Evolutionary conservation across 2,797 vertebrate genomes (phyloP), one percentile per base, ranked within the genome.

Genomic region (Lagocephalus sceleratus): DNA sequence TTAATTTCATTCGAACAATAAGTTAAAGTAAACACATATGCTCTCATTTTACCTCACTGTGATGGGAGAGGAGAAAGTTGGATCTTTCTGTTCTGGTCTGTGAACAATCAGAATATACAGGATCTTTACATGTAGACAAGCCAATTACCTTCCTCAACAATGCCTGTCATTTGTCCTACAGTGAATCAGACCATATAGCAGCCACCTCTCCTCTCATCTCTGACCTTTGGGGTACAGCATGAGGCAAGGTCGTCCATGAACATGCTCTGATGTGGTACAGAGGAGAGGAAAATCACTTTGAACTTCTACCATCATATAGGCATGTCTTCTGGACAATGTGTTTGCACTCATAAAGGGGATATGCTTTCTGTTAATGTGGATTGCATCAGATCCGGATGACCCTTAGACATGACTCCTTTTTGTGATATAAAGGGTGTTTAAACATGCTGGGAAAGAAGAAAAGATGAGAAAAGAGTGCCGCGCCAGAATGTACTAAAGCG

Each of bases 331-430:
- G 82, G 78, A 70, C 79, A 86, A 79, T 71, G 76, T 83, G 85
- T 77, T 85, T 76, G 82, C 48, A 68, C 82, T 87, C 79, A 77
- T 23, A 23, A 52, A 57, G 64, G 75, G 68, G 72, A 62, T 65
- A 85, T 91, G 89, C 87, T 92, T 89, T 87, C 79, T 84, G 82
- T 91, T 92, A 90, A 79, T 87, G 72, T 56, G 64, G 80, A 66
- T 87, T 84, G 80, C 87, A 82, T 90, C 85, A 83, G 82, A 78
- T 70, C 84, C 43, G 77, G 79, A 78, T 81, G 83, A 90, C 84
- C 85, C 75, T 65, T 68, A 79, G 82, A 87, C 69, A 85, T 75
- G 80, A 58, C 68, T 84, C 66, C 62, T 73, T 87, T 86, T 75
- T 76, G 71, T 81, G 81, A 86, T 88, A 88, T 85, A 88, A 87